Conservation (phyloP, 2,797 vertebrate genomes). For the Enteromius thamalakanensis region DNA sequence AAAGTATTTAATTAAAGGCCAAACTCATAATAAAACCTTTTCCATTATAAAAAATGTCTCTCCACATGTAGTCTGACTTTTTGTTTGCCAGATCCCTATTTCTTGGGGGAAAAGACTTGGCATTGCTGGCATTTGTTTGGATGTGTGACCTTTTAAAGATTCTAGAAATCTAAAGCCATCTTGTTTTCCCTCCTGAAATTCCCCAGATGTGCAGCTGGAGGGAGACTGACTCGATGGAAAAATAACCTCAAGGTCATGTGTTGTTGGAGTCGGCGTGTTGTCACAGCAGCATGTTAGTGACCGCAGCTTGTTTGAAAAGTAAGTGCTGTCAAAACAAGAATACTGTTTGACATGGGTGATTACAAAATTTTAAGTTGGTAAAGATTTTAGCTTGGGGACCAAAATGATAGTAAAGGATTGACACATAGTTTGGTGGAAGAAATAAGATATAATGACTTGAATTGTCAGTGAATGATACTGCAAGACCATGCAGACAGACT, state of each 20-base stretch:
- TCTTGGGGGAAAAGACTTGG: slow-evolving; percentile 73
- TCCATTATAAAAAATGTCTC: slow-evolving; percentile 31
- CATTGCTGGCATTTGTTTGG: slow-evolving; percentile 84
- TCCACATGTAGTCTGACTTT: slow-evolving; percentile 26
- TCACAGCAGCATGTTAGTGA: slow-evolving; percentile 9
- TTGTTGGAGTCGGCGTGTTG: slow-evolving; percentile 6
- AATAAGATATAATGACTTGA: neutral
- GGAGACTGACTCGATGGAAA: slow-evolving; percentile 38
- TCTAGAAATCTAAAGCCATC: slow-evolving; percentile 76
- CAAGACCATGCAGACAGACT: neutral
- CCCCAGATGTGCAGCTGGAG: slow-evolving; percentile 53
- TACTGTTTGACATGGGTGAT: neutral
- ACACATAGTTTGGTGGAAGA: neutral
- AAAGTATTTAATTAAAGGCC: slow-evolving; percentile 80
- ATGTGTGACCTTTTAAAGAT: slow-evolving; percentile 85
- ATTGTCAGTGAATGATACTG: neutral
- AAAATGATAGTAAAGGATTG: neutral
- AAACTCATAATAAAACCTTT: slow-evolving; percentile 71
- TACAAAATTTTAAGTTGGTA: neutral
- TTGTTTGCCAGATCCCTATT: slow-evolving; percentile 69
- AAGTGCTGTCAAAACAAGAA: neutral
- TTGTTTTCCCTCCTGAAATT: slow-evolving; percentile 67
- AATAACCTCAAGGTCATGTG: slow-evolving; percentile 45
- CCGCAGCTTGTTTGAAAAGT: slow-evolving; percentile 18
- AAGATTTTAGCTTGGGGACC: neutral